phyloP scores from a whole-genome alignment of 2,113 vertebrate species.

The Connochaetes taurinus region DNA sequence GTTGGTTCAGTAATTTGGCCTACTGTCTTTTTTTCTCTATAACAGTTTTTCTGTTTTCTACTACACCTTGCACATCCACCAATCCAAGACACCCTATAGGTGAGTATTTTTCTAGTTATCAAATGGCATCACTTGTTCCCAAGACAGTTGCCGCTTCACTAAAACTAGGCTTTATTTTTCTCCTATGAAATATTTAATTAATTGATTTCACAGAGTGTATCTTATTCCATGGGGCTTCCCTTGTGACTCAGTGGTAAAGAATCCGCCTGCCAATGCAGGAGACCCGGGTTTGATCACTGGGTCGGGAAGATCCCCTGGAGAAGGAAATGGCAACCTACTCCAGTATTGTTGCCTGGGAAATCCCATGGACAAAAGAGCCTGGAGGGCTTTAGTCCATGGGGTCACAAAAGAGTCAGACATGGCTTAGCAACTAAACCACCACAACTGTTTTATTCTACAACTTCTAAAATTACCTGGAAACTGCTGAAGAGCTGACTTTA shows the following conservation, averaged over 20 bases:
- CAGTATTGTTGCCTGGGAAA: not conserved
- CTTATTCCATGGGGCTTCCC: not conserved
- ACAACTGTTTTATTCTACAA: not conserved
- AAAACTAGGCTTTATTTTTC: constrained; percentile 59
- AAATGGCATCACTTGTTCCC: constrained; percentile 66
- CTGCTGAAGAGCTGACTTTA: constrained; percentile 5
- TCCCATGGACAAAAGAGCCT: not conserved
- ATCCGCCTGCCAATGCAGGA: not conserved
- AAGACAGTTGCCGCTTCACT: constrained; percentile 60
- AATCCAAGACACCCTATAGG: constrained; percentile 74
- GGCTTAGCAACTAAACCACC: not conserved
- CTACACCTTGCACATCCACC: constrained; percentile 75
- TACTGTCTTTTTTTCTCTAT: constrained; percentile 75
- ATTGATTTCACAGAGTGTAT: constrained; percentile 48
- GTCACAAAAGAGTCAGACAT: not conserved
- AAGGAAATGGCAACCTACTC: not conserved
- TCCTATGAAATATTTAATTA: constrained; percentile 41
- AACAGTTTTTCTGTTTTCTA: constrained; percentile 76
- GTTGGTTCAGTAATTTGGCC: constrained; percentile 76
- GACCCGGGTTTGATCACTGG: not conserved
- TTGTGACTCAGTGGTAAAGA: not conserved
- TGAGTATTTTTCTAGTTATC: constrained; percentile 76
- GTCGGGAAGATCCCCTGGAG: not conserved
- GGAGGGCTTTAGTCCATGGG: not conserved
- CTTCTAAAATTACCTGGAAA: constrained; percentile 37